A percentile compares a stretch with the other conserved stretches of the same genome.
These are phyloP conservation scores for Nomada fucata DNA, from an alignment of 2,888 invertebrate genomes.

Conservation along the genomic window DNA sequence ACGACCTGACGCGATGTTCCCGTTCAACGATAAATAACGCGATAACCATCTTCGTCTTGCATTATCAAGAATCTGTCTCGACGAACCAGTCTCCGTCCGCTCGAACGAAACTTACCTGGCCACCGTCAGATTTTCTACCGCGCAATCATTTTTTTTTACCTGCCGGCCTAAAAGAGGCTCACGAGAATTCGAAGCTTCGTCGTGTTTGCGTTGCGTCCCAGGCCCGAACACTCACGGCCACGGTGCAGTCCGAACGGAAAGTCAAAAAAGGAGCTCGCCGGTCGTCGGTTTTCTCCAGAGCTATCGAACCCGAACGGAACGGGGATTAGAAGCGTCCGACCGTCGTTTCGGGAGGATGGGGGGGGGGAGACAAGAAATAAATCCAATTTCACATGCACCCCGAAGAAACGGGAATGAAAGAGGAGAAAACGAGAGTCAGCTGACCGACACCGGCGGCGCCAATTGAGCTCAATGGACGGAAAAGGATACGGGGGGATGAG, in stretches of 20 bases:
- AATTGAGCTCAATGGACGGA: constrained; percentile 42
- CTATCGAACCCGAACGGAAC: constrained; percentile 1
- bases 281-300: constrained; percentile 1
- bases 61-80: no score
- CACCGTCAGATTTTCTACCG: neutral
- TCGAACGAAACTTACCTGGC: neutral
- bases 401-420: constrained; percentile 18
- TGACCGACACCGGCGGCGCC: constrained; percentile 36
- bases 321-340: constrained; percentile 14
- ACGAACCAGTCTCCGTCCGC: no score
- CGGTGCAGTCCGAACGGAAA: constrained; percentile 8
- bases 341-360: neutral
- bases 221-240: constrained; percentile 20
- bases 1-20: no score
- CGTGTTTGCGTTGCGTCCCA: constrained; percentile 7
- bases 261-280: neutral
- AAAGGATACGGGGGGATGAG: neutral
- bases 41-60: no score
- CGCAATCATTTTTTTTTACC: neutral
- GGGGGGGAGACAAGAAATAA: neutral
- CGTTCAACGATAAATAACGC: no score
- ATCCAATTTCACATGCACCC: constrained; percentile 50
- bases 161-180: neutral
- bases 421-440: constrained; percentile 32
- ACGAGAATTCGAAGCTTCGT: neutral